Percentiles rank a stretch among this genome's conserved stretches.
phyloP scores from a whole-genome alignment of 2,888 invertebrate species.

The Sisyra terminalis region DNA sequence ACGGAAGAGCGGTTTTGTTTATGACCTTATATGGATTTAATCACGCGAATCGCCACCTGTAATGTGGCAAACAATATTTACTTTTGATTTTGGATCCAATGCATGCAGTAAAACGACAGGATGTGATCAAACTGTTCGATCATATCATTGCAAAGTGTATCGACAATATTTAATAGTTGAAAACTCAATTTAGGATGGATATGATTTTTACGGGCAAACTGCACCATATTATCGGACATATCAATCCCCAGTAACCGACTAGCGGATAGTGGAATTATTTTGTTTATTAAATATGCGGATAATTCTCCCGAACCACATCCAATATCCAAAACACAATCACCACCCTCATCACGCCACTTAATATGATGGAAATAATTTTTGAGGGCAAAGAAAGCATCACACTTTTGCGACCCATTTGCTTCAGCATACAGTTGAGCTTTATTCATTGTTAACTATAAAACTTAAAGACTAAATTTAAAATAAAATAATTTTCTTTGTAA shows the following conservation, averaged over 20 bases:
- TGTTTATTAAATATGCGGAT: conserved; percentile 42
- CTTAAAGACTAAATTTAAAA: conserved; percentile 7
- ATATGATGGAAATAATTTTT: conserved; percentile 42
- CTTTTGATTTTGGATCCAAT: conserved; percentile 63
- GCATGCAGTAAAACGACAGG: conserved; percentile 63
- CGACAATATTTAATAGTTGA: conserved; percentile 38
- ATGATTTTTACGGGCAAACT: conserved; percentile 40
- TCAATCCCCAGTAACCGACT: conserved; percentile 44
- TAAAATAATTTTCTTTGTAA: no score
- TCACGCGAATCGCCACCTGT: no score
- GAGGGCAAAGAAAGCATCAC: conserved; percentile 44
- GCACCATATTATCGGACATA: conserved; percentile 52
- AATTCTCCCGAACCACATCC: conserved; percentile 63
- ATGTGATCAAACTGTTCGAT: conserved; percentile 40
- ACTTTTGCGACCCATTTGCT: conserved; percentile 48
- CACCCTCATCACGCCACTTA: conserved; percentile 33
- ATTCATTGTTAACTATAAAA: conserved; percentile 28
- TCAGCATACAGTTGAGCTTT: conserved; percentile 50
- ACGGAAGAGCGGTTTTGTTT: conserved; percentile 14
- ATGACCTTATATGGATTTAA: no score
- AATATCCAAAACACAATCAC: conserved; percentile 43
- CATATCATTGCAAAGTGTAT: conserved; percentile 31
- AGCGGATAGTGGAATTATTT: conserved; percentile 38
- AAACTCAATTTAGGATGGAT: conserved; percentile 29
- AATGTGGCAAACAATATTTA: no score